Percentiles rank a stretch among this genome's conserved stretches.
Conservation (phyloP, 2,797 vertebrate genomes). For the Natrix natrix region DNA sequence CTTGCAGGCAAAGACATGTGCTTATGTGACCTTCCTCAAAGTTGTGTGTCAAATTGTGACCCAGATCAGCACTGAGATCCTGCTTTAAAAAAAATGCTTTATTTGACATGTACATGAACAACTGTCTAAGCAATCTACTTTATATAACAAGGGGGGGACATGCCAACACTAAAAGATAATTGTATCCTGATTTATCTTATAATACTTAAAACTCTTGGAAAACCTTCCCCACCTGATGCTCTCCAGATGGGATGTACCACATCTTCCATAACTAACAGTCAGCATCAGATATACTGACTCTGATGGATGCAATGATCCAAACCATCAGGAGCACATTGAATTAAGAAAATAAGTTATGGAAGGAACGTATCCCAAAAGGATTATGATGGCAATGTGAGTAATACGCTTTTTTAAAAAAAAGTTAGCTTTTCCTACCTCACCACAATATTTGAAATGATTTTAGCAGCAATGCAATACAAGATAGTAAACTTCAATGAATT, state of each 20-base stretch:
- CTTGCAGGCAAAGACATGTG: not conserved
- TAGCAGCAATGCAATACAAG: not conserved
- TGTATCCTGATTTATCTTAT: not conserved
- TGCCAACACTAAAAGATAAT: not conserved
- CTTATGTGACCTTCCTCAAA: not conserved
- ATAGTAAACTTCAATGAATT: not conserved
- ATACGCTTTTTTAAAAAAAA: not conserved
- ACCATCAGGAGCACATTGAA: not conserved
- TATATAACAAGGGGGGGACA: conserved; percentile 7
- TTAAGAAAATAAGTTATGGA: not conserved
- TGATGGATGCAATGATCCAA: not conserved
- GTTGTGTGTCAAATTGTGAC: not conserved
- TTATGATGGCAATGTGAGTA: not conserved
- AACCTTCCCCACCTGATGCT: not conserved
- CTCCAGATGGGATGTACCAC: not conserved
- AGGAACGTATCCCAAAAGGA: not conserved
- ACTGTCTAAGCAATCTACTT: not conserved
- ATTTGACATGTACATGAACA: conserved; percentile 14
- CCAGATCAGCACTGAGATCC: not conserved
- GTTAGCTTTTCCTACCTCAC: not conserved
- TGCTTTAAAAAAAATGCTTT: not conserved
- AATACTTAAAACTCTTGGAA: not conserved
- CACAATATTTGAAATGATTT: not conserved
- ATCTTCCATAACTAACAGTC: not conserved
- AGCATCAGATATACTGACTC: not conserved